Conservation (phyloP, 2,113 vertebrate species). For the Alosa alosa region DNA sequence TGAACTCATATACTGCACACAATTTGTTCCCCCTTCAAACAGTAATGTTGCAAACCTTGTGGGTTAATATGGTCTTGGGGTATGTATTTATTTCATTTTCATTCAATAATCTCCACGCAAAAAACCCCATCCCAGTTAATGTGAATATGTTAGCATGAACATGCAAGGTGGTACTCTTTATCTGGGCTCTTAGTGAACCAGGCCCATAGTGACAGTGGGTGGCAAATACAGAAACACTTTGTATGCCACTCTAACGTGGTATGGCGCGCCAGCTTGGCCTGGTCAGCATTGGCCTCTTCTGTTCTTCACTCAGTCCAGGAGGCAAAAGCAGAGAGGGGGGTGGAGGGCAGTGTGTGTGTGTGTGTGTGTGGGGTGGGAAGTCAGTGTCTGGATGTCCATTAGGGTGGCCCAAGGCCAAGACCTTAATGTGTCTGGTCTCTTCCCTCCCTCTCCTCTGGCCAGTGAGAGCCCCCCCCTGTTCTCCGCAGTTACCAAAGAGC, state of each 20-base stretch:
- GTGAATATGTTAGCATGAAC: too few species aligned
- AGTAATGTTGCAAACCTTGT: too few species aligned
- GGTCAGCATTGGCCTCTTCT: conserved; percentile 50
- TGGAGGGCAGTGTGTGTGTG: neutral
- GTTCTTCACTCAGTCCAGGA: conserved; percentile 29
- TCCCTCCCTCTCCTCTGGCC: conserved; percentile 55
- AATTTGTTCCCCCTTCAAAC: too few species aligned
- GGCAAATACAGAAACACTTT: neutral
- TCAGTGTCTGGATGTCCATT: conserved; percentile 56
- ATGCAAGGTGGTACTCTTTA: too few species aligned
- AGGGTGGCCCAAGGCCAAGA: conserved; percentile 76
- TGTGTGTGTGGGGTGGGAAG: conserved; percentile 25
- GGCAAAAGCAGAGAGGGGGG: conserved; percentile 39
- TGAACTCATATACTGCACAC: too few species aligned
- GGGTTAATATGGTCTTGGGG: too few species aligned
- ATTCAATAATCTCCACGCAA: too few species aligned
- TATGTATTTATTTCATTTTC: too few species aligned
- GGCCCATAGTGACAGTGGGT: neutral
- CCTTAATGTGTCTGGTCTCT: conserved; percentile 61
- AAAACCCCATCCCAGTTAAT: too few species aligned
- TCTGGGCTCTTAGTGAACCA: too few species aligned
- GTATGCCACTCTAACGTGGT: too few species aligned
- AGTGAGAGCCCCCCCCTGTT: conserved; percentile 45
- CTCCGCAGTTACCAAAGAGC: conserved; percentile 42
- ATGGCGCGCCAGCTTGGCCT: conserved; percentile 51